Base-by-base conservation (phyloP, 1,140 invertebrate genomes). In the Ephestia elutella region DNA sequence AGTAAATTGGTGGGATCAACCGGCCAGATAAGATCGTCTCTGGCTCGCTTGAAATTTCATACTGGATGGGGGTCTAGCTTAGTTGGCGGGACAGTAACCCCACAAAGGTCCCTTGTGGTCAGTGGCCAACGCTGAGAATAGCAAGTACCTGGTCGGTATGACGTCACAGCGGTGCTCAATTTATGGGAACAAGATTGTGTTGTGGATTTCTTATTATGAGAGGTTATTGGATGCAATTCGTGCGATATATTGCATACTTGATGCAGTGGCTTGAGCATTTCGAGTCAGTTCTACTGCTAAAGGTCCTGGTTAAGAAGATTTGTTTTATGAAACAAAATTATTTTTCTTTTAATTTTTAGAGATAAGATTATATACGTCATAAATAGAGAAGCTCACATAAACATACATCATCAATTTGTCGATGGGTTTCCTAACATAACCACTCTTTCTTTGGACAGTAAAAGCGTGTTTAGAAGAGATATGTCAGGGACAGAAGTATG, bases 81-180 rank as follows among this genome's bases (percentile, higher is more conserved):
- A 57, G 66, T 57, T 78, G 75, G 84, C 61, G 71, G 76, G 77
- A 86, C 84, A 86, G 75, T 87, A 81, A 87, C 81, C 84, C 79
- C 80, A 73, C 62, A 81, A 83, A 85, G 82, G 85, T 86, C 75
- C 63, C 62, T 71, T 70, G 73, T 86, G 85, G 82, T 87, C 85
- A 86, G 60, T 86, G 85, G 85, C 82, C 82, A 85, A 75, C n/a
- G 74, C 71, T 75, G 71, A 83, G 82, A 83, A 86, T 86, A 87
- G 75, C 66, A 69, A 67, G 71, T 86, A 82, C 78, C 79, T 72
- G 69, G 66, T 72, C 76, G 61, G 54, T 57, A 48, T 83, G 81
- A 84, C 81, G 81, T 84, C 82, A 84, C 51, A 53, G 28, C 48
- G 51, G 51, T 57, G 63, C 63, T 60, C 65, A 62, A 66, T 68